Conservation (phyloP, 2,113 vertebrate species). For the Mystacornis crossleyi region DNA sequence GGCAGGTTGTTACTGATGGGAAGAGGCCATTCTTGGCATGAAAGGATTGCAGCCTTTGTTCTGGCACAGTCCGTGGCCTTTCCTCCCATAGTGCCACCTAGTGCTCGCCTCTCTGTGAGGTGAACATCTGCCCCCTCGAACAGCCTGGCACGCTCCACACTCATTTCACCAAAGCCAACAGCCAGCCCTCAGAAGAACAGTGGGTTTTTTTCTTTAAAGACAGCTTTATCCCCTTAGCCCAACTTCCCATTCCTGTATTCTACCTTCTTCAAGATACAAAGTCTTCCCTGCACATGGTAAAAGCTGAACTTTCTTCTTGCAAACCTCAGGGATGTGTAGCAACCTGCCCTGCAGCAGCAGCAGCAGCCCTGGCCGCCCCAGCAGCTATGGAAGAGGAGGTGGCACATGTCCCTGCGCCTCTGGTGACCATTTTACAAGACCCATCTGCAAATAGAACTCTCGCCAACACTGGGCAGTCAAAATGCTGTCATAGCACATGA, state of each 20-base stretch:
- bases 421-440: neutral
- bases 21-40: neutral
- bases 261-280: neutral
- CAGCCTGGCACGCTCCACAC: neutral
- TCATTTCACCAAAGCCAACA: neutral
- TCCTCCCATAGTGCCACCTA: neutral
- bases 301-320: neutral
- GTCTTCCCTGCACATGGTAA: accelerated
- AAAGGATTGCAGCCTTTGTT: neutral
- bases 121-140: neutral
- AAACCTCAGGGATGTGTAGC: neutral
- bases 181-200: neutral
- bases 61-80: neutral
- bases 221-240: neutral
- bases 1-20: neutral
- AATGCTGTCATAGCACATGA: neutral
- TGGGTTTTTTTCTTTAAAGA: neutral
- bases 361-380: neutral
- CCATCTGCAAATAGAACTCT: neutral
- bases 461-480: accelerated
- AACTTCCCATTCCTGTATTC: neutral
- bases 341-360: accelerated
- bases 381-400: neutral
- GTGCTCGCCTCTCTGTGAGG: accelerated
- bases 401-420: neutral